Evolutionary conservation across 1,140 invertebrate genomes (phyloP).

Genomic region (Archegozetes longisetosus): DNA sequence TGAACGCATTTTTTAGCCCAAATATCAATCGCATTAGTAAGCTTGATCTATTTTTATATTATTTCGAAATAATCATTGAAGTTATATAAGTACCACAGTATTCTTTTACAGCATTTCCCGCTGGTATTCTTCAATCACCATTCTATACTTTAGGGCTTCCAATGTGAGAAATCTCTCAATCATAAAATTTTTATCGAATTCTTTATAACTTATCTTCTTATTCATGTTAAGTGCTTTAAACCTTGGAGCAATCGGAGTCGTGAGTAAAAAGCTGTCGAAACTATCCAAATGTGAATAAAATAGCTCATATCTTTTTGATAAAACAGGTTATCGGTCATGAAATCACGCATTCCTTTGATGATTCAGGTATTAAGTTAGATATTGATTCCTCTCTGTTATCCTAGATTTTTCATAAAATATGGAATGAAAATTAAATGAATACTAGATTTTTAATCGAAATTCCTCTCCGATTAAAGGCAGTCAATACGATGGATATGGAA

Average conservation of each 20-base stretch:
- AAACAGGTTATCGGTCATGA: slow-evolving; percentile 21
- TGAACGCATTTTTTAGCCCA: slow-evolving; percentile 44
- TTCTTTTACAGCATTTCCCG: slow-evolving; percentile 24
- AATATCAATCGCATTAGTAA: slow-evolving; percentile 33
- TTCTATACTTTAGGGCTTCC: slow-evolving; percentile 28
- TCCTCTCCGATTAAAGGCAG: not conserved
- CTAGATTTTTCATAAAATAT: too few species aligned
- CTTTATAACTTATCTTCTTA: not conserved
- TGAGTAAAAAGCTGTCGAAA: too few species aligned
- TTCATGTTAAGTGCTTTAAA: not conserved
- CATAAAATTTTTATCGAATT: slow-evolving; percentile 12
- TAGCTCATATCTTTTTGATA: not conserved
- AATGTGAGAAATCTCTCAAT: slow-evolving; percentile 27
- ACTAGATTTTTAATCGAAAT: too few species aligned
- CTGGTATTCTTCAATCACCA: slow-evolving; percentile 29
- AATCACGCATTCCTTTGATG: slow-evolving; percentile 35
- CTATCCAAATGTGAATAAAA: not conserved
- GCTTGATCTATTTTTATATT: not conserved
- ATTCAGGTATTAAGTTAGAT: too few species aligned
- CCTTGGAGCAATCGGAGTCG: not conserved
- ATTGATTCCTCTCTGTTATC: too few species aligned
- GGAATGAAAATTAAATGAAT: too few species aligned
- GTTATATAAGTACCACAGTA: not conserved
- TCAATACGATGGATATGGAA: slow-evolving; percentile 17
- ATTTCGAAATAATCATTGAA: not conserved